Evolutionary conservation across 2,797 vertebrate species (phyloP).

Genomic region (Etheostoma nigrum): DNA sequence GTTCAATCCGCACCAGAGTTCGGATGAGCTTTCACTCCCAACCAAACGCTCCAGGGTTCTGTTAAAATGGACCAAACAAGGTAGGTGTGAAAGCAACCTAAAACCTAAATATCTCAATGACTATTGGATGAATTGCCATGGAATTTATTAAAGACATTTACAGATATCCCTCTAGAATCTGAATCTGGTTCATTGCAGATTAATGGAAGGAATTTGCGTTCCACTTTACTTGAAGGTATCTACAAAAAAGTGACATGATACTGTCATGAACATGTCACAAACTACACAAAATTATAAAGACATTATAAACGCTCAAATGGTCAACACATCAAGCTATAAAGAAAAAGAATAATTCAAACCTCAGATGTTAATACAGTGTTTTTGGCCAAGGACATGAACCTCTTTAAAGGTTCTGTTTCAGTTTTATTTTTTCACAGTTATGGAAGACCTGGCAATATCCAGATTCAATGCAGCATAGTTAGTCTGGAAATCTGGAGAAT

Average conservation of each 20-base stretch:
- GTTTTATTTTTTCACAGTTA: neutral
- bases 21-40: too few species aligned
- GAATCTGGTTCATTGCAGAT: too few species aligned
- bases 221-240: too few species aligned
- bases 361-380: neutral
- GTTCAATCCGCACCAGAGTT: too few species aligned
- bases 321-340: neutral
- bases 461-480: neutral
- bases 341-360: neutral
- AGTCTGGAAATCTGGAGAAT: neutral
- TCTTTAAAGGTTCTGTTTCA: neutral
- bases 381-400: neutral
- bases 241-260: too few species aligned
- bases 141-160: neutral
- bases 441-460: neutral
- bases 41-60: too few species aligned
- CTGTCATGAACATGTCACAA: too few species aligned
- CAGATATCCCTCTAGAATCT: too few species aligned
- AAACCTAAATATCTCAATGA: neutral
- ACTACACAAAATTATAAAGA: too few species aligned
- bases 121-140: neutral
- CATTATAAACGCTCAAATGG: neutral
- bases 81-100: too few species aligned
- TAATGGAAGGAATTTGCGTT: too few species aligned
- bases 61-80: too few species aligned